Evolutionary conservation across 2,797 vertebrate species (phyloP).

Genomic region (Babyrousa celebensis): DNA sequence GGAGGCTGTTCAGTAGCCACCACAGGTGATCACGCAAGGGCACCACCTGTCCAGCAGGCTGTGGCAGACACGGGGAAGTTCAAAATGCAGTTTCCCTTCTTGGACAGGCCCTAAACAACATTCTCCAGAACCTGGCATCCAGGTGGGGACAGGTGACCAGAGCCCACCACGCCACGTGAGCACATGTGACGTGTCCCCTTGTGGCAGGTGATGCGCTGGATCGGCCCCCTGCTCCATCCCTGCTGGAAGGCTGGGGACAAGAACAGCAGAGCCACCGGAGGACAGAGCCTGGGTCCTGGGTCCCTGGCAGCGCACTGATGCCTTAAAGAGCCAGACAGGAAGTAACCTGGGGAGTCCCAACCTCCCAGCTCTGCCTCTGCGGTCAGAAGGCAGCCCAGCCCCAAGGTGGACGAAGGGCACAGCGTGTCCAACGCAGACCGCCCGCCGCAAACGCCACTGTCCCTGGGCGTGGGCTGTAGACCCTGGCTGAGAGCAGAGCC

Average conservation of each 20-base stretch:
- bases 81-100: too few relatives aligned
- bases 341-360: rapidly evolving
- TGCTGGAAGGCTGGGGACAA: not conserved
- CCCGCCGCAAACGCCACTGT: not conserved
- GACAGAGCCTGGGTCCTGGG: not conserved
- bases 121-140: not conserved
- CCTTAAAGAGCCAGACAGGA: not conserved
- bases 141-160: rapidly evolving
- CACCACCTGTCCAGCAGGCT: rapidly evolving
- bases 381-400: not conserved
- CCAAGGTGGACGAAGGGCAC: rapidly evolving
- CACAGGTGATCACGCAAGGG: rapidly evolving
- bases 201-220: rapidly evolving
- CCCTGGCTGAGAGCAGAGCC: not conserved
- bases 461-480: not conserved
- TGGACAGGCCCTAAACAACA: rapidly evolving
- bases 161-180: rapidly evolving
- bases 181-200: rapidly evolving
- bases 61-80: rapidly evolving
- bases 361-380: too few relatives aligned
- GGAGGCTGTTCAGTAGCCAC: rapidly evolving
- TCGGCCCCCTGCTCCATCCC: rapidly evolving
- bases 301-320: rapidly evolving
- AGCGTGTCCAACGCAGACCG: rapidly evolving
- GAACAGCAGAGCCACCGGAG: not conserved